Percentiles rank a stretch among this genome's conserved stretches.
phyloP scores from a whole-genome alignment of 2,797 vertebrate species.

The Cephalopachus bancanus region DNA sequence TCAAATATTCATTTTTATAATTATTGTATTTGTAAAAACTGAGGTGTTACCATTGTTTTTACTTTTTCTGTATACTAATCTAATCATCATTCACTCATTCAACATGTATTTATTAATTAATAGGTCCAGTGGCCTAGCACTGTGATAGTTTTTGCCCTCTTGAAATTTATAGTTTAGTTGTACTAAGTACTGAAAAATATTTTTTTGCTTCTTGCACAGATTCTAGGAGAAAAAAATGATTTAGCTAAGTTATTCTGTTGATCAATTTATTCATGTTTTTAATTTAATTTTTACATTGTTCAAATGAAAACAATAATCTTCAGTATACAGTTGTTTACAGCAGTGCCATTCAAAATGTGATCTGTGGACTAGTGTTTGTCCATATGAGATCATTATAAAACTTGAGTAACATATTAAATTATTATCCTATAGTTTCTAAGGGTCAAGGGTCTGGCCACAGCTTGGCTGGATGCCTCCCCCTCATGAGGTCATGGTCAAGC shows the following conservation, averaged over 20 bases:
- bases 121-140: not conserved
- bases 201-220: not conserved
- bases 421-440: not conserved
- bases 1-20: not conserved
- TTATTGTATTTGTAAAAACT: constrained; percentile 33
- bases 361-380: not conserved
- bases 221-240: not conserved
- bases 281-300: constrained; percentile 9
- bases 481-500: not conserved
- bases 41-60: not conserved
- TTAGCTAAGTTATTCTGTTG: not conserved
- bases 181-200: not conserved
- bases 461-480: not conserved
- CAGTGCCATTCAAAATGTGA: not conserved
- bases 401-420: too few relatives aligned
- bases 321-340: not conserved
- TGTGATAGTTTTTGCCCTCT: not conserved
- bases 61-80: constrained; percentile 16
- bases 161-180: not conserved
- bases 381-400: not conserved
- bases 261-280: constrained; percentile 4
- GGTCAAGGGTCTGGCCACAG: not conserved
- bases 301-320: constrained; percentile 29
- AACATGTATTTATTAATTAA: not conserved
- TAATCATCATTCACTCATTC: not conserved